These are phyloP conservation scores for Rhadina sibilatrix DNA, from an alignment of 2,113 vertebrate species.

Conservation along the genomic window DNA sequence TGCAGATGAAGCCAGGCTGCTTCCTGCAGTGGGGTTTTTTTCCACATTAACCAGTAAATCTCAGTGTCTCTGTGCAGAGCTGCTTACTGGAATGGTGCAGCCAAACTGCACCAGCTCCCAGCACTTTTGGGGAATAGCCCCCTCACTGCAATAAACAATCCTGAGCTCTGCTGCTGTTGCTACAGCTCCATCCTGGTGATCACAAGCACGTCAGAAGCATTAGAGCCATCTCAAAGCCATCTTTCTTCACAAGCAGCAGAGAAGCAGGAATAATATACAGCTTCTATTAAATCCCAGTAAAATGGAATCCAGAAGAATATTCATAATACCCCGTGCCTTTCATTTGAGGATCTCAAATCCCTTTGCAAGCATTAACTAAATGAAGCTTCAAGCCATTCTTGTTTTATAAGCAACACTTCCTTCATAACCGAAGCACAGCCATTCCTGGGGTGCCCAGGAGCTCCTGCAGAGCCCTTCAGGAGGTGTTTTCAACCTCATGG, in stretches of 20 bases:
- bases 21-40: conserved; percentile 28
- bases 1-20: conserved; percentile 20
- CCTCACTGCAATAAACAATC: neutral
- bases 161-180: neutral
- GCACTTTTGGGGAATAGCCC: neutral
- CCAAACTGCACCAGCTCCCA: neutral
- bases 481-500: neutral
- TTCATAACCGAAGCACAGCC: neutral
- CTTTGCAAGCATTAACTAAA: conserved; percentile 38
- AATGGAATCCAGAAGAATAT: conserved; percentile 26
- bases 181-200: neutral
- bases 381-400: conserved; percentile 13
- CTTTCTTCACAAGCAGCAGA: neutral
- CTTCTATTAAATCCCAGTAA: conserved; percentile 24
- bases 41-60: conserved; percentile 33
- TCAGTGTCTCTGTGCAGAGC: neutral
- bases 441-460: neutral
- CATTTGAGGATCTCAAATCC: conserved; percentile 32
- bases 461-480: neutral
- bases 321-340: neutral
- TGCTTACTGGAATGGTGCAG: neutral
- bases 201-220: neutral
- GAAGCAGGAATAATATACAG: conserved; percentile 14
- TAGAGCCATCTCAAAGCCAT: neutral
- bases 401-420: neutral